Evolutionary conservation across 2,113 vertebrate species (phyloP), one percentile per base, ranked within the genome.

Genomic region (Strix aluco): DNA sequence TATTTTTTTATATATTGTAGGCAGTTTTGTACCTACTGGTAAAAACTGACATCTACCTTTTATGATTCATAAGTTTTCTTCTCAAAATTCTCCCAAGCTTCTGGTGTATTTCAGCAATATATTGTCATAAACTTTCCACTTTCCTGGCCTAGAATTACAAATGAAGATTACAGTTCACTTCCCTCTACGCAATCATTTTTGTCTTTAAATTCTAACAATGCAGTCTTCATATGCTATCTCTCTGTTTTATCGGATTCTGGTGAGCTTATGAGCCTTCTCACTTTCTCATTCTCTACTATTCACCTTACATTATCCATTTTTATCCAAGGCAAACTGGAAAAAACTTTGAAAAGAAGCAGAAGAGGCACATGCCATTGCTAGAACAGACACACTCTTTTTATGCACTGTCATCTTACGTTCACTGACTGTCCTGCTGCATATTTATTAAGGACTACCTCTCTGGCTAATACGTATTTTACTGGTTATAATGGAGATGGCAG

Each of bases 181-280:
- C 29, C 46, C 74, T 54, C 36, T 46, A 59, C 70, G 82, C 18
- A 74, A 70, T 85, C 5, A 79, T 65, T 81, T 89, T 73, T 85
- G 27, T 88, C 74, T 92, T 86, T 88, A 88, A 82, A 51, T 92
- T 92, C 55, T 88, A 94, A 47, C 44, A 81, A 82, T 79, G 55
- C 29, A 81, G 55, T 62, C 51, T 81, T 90, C 61, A 74, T 88
- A 79, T 86, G 20, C 11, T 9, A 11, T 81, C 23, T 75, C 17
- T 62, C 7, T 42, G 15, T 55, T 92, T 92, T 81, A 85, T 69
- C 78, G 36, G 34, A 85, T 88, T 85, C 59, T 85, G 55, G 36
- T 94, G 79, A 78, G 54, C 23, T 81, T 81, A 73, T 38, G 13
- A 88, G 22, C 26, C 36, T 95, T 93, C 26, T 40, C 11, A 65